phyloP scores from a whole-genome alignment of 2,113 vertebrate species.

The rabbit (Oryctolagus cuniculus) region mOryCun1.1 NC_091449.1:60574001-60574500 shows the following conservation, averaged over 20 bases:
- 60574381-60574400: not conserved
- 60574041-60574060: not conserved
- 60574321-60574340: conserved; percentile 34
- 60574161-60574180: too few species aligned
- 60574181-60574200: too few species aligned
- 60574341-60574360: not conserved
- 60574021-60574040: not conserved
- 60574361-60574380: not conserved
- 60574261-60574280: too few species aligned
- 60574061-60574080: not conserved
- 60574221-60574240: too few species aligned
- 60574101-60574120: too few species aligned
- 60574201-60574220: too few species aligned
- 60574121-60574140: too few species aligned
- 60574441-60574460: not conserved
- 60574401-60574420: not conserved
- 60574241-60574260: too few species aligned
- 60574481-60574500: not conserved
- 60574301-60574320: too few species aligned
- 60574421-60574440: not conserved
- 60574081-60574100: too few species aligned
- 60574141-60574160: too few species aligned
- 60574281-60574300: too few species aligned
- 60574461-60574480: not conserved
- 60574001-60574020: not conserved